Evolutionary conservation across 2,797 vertebrate genomes (phyloP).

Genomic region (Hydrolagus colliei): DNA sequence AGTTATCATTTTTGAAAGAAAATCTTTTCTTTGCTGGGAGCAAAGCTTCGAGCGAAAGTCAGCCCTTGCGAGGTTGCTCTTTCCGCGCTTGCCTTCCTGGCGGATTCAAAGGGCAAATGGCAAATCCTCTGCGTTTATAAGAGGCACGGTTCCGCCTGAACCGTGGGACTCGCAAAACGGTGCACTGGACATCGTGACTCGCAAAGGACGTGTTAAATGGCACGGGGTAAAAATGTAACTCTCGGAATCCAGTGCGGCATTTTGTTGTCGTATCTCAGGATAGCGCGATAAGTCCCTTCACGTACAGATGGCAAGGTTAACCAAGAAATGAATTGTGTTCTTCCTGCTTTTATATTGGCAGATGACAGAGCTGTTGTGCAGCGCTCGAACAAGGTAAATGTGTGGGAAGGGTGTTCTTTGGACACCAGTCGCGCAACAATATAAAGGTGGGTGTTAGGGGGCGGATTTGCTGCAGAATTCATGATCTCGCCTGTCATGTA

Average conservation of each 20-base stretch:
- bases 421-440: neutral
- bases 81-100: neutral
- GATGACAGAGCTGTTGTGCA: neutral
- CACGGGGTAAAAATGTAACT: too few relatives aligned
- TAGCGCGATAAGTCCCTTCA: too few relatives aligned
- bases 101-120: neutral
- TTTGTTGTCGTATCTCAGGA: too few relatives aligned
- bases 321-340: too few relatives aligned
- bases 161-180: too few relatives aligned
- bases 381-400: neutral
- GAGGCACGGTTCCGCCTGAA: neutral
- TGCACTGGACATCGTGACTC: too few relatives aligned
- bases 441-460: neutral
- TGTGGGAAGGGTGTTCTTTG: neutral
- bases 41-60: neutral
- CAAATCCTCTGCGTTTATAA: neutral
- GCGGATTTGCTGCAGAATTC: neutral
- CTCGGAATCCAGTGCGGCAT: too few relatives aligned
- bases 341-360: neutral
- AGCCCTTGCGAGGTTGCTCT: neutral
- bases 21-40: neutral
- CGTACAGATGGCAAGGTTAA: too few relatives aligned
- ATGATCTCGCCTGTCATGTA: neutral
- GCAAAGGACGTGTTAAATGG: too few relatives aligned
- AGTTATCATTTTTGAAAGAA: neutral